phyloP scores from a whole-genome alignment of 2,888 invertebrate genomes.

The Oscheius sp. region DNA sequence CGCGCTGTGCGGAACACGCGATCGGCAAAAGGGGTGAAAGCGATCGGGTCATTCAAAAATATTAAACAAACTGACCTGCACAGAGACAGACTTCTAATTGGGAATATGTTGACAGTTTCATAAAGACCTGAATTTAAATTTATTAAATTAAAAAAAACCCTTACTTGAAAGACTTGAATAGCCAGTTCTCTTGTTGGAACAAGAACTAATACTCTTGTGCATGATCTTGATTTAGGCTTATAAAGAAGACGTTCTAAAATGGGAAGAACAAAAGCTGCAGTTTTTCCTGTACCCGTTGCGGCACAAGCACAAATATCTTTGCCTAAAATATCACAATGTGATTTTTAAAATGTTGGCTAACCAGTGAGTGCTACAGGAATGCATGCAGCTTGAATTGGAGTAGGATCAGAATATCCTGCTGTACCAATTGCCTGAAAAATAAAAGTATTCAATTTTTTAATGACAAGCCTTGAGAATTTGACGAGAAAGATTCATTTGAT shows the following conservation, averaged over 20 bases:
- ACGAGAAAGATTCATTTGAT: slow-evolving; percentile 94
- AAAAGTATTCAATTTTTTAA: slow-evolving; percentile 1
- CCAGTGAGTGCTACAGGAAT: slow-evolving; percentile 92
- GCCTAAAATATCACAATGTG: slow-evolving; percentile 1
- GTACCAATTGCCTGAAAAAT: slow-evolving; percentile 80
- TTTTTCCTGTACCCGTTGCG: slow-evolving; percentile 92
- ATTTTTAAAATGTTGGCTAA: too few relatives aligned
- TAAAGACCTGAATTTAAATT: slow-evolving; percentile 79
- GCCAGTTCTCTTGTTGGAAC: slow-evolving; percentile 97
- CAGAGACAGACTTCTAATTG: slow-evolving; percentile 71
- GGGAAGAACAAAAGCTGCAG: slow-evolving; percentile 97
- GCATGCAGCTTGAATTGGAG: slow-evolving; percentile 93
- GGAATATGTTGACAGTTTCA: slow-evolving; percentile 88
- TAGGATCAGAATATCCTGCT: slow-evolving; percentile 90
- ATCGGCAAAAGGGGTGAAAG: background rate
- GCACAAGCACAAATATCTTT: slow-evolving; percentile 95
- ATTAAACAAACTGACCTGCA: slow-evolving; percentile 54
- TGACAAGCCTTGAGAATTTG: slow-evolving; percentile 82
- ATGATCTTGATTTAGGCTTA: slow-evolving; percentile 78
- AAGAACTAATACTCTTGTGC: slow-evolving; percentile 85
- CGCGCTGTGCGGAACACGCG: background rate
- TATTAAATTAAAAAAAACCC: background rate
- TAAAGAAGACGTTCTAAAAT: slow-evolving; percentile 91
- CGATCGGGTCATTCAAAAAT: background rate
- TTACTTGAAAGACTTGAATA: slow-evolving; percentile 93